Evolutionary conservation across 2,888 invertebrate species (phyloP).

Genomic region (Cheilosia variabilis): DNA sequence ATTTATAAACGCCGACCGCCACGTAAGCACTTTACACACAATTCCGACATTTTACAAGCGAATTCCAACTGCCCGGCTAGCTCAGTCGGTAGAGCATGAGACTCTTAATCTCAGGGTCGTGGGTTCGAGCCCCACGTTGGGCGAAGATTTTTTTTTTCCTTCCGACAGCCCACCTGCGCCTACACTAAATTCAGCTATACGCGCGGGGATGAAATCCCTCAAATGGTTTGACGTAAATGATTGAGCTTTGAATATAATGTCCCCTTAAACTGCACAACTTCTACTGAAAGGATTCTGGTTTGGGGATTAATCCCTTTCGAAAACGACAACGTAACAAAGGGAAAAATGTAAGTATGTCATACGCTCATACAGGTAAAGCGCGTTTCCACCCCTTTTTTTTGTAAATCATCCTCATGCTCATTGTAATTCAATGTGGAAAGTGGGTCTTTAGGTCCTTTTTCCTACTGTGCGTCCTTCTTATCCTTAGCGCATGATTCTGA

Average conservation of each 20-base stretch:
- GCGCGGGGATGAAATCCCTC: slow-evolving; percentile 36
- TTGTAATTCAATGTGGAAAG: slow-evolving; percentile 72
- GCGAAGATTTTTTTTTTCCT: slow-evolving; percentile 74
- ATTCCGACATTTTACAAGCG: slow-evolving; percentile 19
- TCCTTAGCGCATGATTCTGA: slow-evolving; percentile 53
- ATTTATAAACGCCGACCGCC: background rate
- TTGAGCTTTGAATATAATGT: slow-evolving; percentile 31
- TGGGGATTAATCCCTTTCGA: slow-evolving; percentile 58
- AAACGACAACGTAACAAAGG: slow-evolving; percentile 38
- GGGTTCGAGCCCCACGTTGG: slow-evolving; percentile 81
- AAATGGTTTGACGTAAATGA: slow-evolving; percentile 38
- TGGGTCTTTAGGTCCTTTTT: slow-evolving; percentile 70
- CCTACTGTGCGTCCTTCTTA: slow-evolving; percentile 39
- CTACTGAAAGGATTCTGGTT: slow-evolving; percentile 42
- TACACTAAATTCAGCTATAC: background rate
- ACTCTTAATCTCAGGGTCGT: slow-evolving; percentile 81
- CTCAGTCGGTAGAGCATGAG: slow-evolving; percentile 81
- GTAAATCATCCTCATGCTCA: slow-evolving; percentile 50
- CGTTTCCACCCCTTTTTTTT: slow-evolving; percentile 63
- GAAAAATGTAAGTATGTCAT: slow-evolving; percentile 68
- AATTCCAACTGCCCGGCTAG: slow-evolving; percentile 78
- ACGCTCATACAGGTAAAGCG: slow-evolving; percentile 58
- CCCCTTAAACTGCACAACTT: slow-evolving; percentile 4
- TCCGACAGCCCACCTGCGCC: too few relatives aligned
- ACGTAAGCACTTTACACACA: background rate